phyloP scores from a whole-genome alignment of 2,888 invertebrate genomes.

The Caenorhabditis sp. region DNA sequence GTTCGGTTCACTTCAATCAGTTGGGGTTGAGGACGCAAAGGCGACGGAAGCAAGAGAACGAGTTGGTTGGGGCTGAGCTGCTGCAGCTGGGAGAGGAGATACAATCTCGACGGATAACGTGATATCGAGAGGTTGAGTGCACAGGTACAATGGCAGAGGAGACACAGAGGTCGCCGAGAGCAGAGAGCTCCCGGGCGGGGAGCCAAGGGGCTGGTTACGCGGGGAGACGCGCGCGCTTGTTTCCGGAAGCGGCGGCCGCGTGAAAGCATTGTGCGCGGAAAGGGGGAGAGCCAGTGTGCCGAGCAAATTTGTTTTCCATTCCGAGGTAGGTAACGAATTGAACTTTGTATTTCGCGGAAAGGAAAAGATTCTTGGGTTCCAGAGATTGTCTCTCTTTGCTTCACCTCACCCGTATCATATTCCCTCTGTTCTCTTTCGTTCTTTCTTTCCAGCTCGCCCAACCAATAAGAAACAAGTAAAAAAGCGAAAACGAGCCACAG shows the following conservation, averaged over 20 bases:
- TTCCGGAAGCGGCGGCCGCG: conserved; percentile 41
- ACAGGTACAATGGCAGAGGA: conserved; percentile 42
- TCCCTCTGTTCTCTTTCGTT: too few species aligned
- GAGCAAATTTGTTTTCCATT: too few species aligned
- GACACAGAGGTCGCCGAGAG: conserved; percentile 56
- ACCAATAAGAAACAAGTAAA: too few species aligned
- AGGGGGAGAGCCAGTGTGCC: not conserved
- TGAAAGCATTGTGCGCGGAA: not conserved
- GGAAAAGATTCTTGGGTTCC: too few species aligned
- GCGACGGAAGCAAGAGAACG: conserved; percentile 38
- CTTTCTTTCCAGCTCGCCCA: too few species aligned
- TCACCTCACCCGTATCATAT: too few species aligned
- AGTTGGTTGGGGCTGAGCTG: conserved; percentile 32
- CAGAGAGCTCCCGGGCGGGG: conserved; percentile 45
- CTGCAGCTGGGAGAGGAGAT: conserved; percentile 39
- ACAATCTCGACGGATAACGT: conserved; percentile 55
- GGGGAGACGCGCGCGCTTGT: conserved; percentile 21
- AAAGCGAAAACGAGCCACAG: conserved; percentile 16
- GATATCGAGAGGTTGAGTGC: conserved; percentile 56
- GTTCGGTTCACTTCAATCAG: conserved; percentile 51
- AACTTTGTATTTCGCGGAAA: too few species aligned
- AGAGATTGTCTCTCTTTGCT: too few species aligned
- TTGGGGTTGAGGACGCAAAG: conserved; percentile 6
- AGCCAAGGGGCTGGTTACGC: conserved; percentile 19
- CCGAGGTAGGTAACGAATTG: too few species aligned